A percentile compares a stretch with the other conserved stretches of the same genome.
Evolutionary conservation across 37 sponge, comb jelly and placozoan genomes (phyloP).

Genomic region (Amphimedon queenslandica): DNA sequence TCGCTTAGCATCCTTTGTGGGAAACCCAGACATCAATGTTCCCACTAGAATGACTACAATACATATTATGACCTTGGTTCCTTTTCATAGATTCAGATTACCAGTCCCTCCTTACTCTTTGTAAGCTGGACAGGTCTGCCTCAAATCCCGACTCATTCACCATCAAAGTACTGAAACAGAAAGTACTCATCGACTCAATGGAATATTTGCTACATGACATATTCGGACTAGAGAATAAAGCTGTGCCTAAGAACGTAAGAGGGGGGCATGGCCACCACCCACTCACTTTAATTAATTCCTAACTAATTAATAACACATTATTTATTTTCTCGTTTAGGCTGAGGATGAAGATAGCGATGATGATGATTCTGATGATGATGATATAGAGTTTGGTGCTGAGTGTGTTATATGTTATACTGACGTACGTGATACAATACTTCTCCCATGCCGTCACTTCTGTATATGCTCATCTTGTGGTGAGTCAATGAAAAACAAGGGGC

Average conservation of each 20-base stretch:
- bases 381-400: slow-evolving; percentile 73
- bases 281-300: not conserved
- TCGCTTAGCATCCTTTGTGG: too few species aligned
- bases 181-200: slow-evolving; percentile 11
- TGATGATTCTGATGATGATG: slow-evolving; percentile 35
- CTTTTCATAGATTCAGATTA: slow-evolving; percentile 1
- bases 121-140: slow-evolving; percentile 18
- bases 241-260: not conserved
- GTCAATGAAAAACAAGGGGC: not conserved
- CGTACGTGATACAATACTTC: slow-evolving; percentile 64
- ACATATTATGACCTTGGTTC: not conserved
- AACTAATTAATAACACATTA: not conserved
- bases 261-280: not conserved
- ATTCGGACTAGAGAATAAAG: slow-evolving; percentile 7
- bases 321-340: not conserved
- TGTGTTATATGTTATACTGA: slow-evolving; percentile 86
- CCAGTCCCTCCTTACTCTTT: slow-evolving; percentile 36
- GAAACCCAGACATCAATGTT: too few species aligned
- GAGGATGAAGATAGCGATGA: slow-evolving; percentile 19
- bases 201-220: slow-evolving; percentile 7
- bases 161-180: slow-evolving; percentile 57
- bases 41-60: too few species aligned
- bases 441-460: slow-evolving; percentile 88
- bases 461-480: slow-evolving; percentile 74
- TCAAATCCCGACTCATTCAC: slow-evolving; percentile 17